phyloP scores from a whole-genome alignment of 1,140 invertebrate genomes.

The Pseudomyrmex pallidus region DNA sequence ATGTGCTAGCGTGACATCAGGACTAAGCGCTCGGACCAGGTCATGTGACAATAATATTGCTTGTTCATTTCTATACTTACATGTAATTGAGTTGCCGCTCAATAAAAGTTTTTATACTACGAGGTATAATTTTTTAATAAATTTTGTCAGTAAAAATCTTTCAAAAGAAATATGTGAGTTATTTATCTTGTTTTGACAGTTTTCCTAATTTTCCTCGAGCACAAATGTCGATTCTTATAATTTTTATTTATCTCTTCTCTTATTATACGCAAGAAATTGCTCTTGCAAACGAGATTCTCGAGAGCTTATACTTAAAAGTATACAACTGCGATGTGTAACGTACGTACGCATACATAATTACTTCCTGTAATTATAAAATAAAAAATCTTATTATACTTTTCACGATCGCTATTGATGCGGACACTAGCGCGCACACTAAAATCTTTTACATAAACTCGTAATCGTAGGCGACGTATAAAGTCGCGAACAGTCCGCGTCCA shows the following conservation, averaged over 20 bases:
- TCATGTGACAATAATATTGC: constrained; percentile 40
- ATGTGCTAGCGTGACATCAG: constrained; percentile 30
- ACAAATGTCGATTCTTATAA: too few species aligned
- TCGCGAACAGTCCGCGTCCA: constrained; percentile 77
- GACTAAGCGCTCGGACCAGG: constrained; percentile 21
- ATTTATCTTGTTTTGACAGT: too few species aligned
- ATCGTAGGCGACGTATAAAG: constrained; percentile 85
- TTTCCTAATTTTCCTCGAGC: too few species aligned
- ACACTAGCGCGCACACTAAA: constrained; percentile 2
- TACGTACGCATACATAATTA: background rate
- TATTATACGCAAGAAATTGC: too few species aligned
- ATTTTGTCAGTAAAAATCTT: too few species aligned
- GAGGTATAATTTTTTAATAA: too few species aligned
- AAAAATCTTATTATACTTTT: background rate
- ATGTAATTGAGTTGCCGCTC: too few species aligned
- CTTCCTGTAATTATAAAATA: background rate
- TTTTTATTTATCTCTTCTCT: too few species aligned
- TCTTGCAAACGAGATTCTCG: too few species aligned
- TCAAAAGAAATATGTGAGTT: too few species aligned
- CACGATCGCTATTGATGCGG: background rate
- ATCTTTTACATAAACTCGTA: constrained; percentile 18
- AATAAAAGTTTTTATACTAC: background rate
- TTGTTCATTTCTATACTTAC: background rate
- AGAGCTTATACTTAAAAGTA: too few species aligned
- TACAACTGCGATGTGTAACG: too few species aligned